Evolutionary conservation across 2,113 vertebrate species (phyloP).

Genomic region (Plestiodon gilberti): DNA sequence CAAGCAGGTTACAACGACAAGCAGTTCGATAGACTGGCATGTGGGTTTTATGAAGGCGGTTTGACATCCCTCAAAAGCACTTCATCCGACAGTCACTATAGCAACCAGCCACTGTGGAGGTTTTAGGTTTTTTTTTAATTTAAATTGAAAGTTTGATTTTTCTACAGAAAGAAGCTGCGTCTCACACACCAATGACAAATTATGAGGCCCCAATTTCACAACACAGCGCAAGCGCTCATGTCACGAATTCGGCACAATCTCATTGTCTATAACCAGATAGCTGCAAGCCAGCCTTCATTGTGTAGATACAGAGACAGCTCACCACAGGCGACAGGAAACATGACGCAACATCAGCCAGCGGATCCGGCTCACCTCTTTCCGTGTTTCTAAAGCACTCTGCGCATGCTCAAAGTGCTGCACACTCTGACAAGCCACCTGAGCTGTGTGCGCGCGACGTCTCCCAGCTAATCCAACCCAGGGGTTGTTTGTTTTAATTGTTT

Average conservation of each 20-base stretch:
- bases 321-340: background rate
- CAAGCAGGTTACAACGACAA: background rate
- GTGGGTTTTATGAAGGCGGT: conserved; percentile 29
- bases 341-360: background rate
- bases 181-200: background rate
- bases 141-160: conserved; percentile 19
- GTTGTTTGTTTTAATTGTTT: too few species aligned
- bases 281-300: background rate
- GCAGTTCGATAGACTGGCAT: background rate
- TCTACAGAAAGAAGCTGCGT: background rate
- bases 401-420: background rate
- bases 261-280: background rate
- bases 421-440: background rate
- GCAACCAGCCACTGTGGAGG: conserved; percentile 45
- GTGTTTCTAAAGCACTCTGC: background rate
- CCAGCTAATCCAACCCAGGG: too few species aligned
- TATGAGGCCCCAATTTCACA: background rate
- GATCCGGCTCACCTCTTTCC: background rate
- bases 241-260: background rate
- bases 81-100: conserved; percentile 50
- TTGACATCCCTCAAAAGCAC: conserved; percentile 38
- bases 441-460: too few species aligned
- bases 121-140: conserved; percentile 1
- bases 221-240: background rate
- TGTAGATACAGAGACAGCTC: background rate